phyloP scores from a whole-genome alignment of 1,140 invertebrate species.

The Wasmannia auropunctata region DNA sequence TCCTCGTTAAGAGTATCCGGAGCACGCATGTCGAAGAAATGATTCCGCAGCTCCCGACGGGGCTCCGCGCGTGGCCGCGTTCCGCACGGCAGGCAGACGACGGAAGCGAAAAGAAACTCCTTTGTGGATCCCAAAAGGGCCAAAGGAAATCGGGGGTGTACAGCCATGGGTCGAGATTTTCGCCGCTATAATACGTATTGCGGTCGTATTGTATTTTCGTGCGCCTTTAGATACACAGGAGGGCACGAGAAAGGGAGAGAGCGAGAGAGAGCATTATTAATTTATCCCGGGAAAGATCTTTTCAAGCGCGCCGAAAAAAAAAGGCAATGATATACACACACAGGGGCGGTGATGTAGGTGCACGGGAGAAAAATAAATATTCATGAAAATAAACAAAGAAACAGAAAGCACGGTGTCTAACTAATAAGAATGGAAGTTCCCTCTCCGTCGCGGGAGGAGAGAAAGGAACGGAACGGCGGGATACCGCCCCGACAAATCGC shows the following conservation, averaged over 20 bases:
- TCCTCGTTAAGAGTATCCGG: conserved; percentile 45
- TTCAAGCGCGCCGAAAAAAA: too few species aligned
- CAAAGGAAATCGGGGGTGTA: background rate
- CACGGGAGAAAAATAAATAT: background rate
- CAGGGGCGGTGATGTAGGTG: background rate
- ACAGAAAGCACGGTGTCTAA: background rate
- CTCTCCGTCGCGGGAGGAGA: too few species aligned
- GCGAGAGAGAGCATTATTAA: background rate
- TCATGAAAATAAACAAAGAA: background rate
- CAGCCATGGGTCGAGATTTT: conserved; percentile 12
- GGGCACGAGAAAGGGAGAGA: background rate
- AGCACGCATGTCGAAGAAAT: conserved; percentile 21
- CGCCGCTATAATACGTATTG: too few species aligned
- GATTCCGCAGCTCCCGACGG: conserved; percentile 28
- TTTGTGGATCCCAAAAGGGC: conserved; percentile 16
- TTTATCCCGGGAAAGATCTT: background rate
- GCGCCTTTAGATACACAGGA: background rate
- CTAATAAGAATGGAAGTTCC: background rate
- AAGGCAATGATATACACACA: background rate
- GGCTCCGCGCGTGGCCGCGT: background rate
- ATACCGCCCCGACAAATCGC: background rate
- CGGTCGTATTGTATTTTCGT: conserved; percentile 26
- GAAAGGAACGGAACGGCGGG: conserved; percentile 14
- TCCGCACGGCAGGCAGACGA: background rate
- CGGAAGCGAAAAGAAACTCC: conserved; percentile 3